phyloP scores from a whole-genome alignment of 1,140 invertebrate genomes.

The Habropoda laboriosa region DNA sequence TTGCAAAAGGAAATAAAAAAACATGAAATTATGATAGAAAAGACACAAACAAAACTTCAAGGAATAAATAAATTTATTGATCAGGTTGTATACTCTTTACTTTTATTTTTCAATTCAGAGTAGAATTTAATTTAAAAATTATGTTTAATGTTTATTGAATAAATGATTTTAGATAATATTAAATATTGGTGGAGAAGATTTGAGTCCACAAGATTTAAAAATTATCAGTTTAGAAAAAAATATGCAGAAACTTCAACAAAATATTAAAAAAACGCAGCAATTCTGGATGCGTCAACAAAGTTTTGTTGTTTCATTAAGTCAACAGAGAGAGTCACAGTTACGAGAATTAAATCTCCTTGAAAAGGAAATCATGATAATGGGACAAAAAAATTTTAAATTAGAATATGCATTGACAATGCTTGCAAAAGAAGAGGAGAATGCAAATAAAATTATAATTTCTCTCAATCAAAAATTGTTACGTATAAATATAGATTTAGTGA shows the following conservation, averaged over 20 bases:
- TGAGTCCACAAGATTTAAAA: constrained; percentile 82
- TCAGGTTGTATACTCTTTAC: constrained; percentile 73
- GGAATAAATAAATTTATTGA: constrained; percentile 83
- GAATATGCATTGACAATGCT: too few relatives aligned
- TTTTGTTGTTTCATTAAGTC: too few relatives aligned
- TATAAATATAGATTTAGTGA: constrained; percentile 84
- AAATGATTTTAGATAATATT: constrained; percentile 68
- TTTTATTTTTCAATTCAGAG: constrained; percentile 21
- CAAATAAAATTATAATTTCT: constrained; percentile 84
- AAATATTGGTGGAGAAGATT: constrained; percentile 73
- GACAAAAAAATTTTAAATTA: too few relatives aligned
- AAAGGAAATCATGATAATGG: too few relatives aligned
- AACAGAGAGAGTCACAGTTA: too few relatives aligned
- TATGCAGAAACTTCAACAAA: constrained; percentile 83
- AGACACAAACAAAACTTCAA: constrained; percentile 83
- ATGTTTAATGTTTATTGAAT: background rate
- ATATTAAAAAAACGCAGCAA: constrained; percentile 85
- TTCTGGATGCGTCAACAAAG: constrained; percentile 90
- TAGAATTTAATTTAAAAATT: background rate
- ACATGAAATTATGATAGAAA: constrained; percentile 72
- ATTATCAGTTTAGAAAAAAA: constrained; percentile 84
- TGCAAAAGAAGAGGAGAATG: too few relatives aligned
- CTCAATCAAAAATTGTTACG: constrained; percentile 84
- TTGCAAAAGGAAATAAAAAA: constrained; percentile 75
- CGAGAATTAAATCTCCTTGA: too few relatives aligned